Base-by-base conservation (phyloP, 2,113 vertebrate genomes). In the Oplegnathus fasciatus region DNA sequence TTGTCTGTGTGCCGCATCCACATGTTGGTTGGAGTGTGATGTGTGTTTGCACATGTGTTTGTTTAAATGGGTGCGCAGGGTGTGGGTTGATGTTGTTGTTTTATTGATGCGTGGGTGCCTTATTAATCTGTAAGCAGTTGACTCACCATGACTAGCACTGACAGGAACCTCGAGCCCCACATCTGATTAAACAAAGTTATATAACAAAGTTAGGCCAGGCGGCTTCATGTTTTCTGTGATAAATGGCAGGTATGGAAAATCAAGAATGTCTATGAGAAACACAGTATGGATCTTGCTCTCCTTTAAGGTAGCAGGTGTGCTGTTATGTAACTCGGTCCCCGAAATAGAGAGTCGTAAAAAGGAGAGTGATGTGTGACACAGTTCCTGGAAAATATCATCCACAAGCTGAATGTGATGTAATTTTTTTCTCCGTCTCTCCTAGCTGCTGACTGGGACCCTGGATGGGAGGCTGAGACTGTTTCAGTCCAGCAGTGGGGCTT, bases 361-460 rank as follows among this genome's bases (percentile, higher is more conserved):
- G 8, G 20, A 11, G 9, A 34, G 37, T 30, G 66, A 75, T 50
- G 30, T 77, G 9, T 91, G 80, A 86, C 65, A 71, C 6, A 22
- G 58, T 83, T 73, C 68, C 78, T 73, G 75, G 26, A n/a, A 90
- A 81, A 70, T 60, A 70, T 86, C 62, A 65, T 75, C 68, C 54
- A 26, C 50, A 68, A 37, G 64, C 54, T 65, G 55, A 84, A 30
- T 0, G 6, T 86, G 76, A 90, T 79, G 55, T 84, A 32, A 78
- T 87, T 75, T 58, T 50, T 75, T 64, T 82, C 15, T 86, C 42
- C 81, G 28, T 83, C 57, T 91, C 40, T 84, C 34, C 52, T 71
- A 98, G 98, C 96, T 99, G 65, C 86, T 94, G 90, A 97, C 97
- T 54, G 97, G 97, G 82, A 97, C 97, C 54, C 82, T 97, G 93